These are phyloP conservation scores for Plagodis pulveraria DNA, from an alignment of 2,888 invertebrate species.

Conservation along the genomic window DNA sequence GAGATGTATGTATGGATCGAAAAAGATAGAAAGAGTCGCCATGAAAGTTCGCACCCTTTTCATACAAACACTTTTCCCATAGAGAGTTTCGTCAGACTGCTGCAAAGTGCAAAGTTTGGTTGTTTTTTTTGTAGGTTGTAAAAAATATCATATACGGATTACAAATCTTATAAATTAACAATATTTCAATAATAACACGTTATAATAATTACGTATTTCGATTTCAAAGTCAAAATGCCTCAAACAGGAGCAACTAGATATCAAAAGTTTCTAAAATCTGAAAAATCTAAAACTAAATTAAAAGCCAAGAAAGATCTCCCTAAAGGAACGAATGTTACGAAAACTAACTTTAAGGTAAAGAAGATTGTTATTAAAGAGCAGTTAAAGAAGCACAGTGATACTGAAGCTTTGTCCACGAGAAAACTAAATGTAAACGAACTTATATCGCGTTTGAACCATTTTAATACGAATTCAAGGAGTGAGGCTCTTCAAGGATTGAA, in stretches of 20 bases:
- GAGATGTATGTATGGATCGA: too few relatives aligned
- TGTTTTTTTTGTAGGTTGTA: too few relatives aligned
- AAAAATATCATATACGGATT: too few relatives aligned
- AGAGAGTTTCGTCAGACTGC: too few relatives aligned
- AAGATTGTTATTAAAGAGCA: constrained; percentile 94
- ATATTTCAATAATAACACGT: too few relatives aligned
- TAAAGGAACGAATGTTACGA: constrained; percentile 95
- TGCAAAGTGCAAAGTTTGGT: too few relatives aligned
- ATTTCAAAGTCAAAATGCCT: constrained; percentile 55
- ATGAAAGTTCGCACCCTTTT: too few relatives aligned
- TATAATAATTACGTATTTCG: too few relatives aligned
- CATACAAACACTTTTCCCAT: too few relatives aligned
- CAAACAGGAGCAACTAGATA: constrained; percentile 84
- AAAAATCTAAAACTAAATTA: constrained; percentile 95
- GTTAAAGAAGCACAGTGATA: constrained; percentile 80
- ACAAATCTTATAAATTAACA: too few relatives aligned
- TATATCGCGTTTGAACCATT: constrained; percentile 89
- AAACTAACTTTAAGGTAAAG: constrained; percentile 94
- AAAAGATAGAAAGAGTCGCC: too few relatives aligned
- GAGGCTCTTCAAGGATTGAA: constrained; percentile 87
- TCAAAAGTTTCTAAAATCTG: constrained; percentile 91
- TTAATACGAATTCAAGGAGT: constrained; percentile 88
- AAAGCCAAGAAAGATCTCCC: constrained; percentile 92
- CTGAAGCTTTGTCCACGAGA: constrained; percentile 86
- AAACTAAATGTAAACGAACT: constrained; percentile 91